Evolutionary conservation across 30 jellyfish, hydroid and myxozoan species (phyloP).

Genomic region (Calvadosia cruxmelitensis): DNA sequence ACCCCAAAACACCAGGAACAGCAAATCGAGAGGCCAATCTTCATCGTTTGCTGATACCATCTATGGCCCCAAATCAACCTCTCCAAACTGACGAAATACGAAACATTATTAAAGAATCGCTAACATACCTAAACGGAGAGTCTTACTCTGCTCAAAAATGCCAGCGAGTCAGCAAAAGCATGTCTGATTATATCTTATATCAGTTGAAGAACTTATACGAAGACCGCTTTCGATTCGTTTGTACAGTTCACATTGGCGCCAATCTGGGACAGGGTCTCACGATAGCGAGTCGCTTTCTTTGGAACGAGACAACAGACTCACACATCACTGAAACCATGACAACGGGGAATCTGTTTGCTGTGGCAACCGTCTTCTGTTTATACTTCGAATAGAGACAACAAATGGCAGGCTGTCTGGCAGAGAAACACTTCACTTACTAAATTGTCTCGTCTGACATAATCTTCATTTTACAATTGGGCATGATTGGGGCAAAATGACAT

Average conservation of each 20-base stretch:
- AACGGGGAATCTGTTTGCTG: conserved; percentile 48
- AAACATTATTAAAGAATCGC: conserved; percentile 15
- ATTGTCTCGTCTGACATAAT: no score
- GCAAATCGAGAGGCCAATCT: conserved; percentile 3
- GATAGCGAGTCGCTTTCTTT: conserved; percentile 47
- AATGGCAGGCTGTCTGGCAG: no score
- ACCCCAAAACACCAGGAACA: conserved; percentile 1
- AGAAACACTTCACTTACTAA: no score
- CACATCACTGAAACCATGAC: conserved; percentile 28
- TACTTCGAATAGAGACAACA: conserved; percentile 41
- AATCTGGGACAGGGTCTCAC: conserved; percentile 53
- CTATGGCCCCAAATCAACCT: conserved; percentile 44
- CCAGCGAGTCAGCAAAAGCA: conserved; percentile 44
- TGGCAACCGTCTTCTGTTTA: conserved; percentile 50
- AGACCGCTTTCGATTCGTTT: conserved; percentile 39
- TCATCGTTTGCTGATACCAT: conserved; percentile 38
- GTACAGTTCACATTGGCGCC: conserved; percentile 58
- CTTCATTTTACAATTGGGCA: no score
- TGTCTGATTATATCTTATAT: conserved; percentile 49
- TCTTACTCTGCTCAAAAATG: conserved; percentile 30
- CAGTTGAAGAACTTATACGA: conserved; percentile 39
- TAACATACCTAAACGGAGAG: conserved; percentile 31
- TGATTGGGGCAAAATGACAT: no score
- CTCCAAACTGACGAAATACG: conserved; percentile 25
- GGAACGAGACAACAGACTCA: conserved; percentile 58